Evolutionary conservation across 2,888 invertebrate genomes (phyloP).

Genomic region (Cataglyphis altisquamis): DNA sequence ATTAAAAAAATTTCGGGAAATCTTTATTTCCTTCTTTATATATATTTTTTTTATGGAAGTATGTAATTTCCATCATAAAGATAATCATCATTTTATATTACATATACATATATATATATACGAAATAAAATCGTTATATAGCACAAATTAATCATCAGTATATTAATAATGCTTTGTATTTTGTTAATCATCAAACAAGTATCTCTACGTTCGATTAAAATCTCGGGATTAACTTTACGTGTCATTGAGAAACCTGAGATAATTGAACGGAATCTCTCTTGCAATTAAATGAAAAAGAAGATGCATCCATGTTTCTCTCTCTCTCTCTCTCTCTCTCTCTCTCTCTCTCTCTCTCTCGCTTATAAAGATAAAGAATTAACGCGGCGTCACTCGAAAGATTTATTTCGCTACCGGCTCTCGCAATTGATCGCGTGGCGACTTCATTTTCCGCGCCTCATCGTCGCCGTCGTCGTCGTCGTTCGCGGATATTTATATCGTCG

Average conservation of each 20-base stretch:
- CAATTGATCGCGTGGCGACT: slow-evolving; percentile 71
- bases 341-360: slow-evolving; percentile 13
- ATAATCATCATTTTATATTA: neutral
- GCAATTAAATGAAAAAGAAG: slow-evolving; percentile 49
- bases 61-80: neutral
- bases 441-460: slow-evolving; percentile 77
- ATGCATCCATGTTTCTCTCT: slow-evolving; percentile 1
- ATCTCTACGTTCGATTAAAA: slow-evolving; percentile 25
- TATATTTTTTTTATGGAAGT: neutral
- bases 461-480: slow-evolving; percentile 60
- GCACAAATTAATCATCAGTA: slow-evolving; percentile 34
- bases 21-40: neutral
- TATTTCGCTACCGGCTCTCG: slow-evolving; percentile 25
- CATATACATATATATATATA: neutral
- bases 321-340: slow-evolving; percentile 11
- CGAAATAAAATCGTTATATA: slow-evolving; percentile 19
- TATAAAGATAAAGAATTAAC: slow-evolving; percentile 51
- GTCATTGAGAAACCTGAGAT: slow-evolving; percentile 22
- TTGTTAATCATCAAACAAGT: slow-evolving; percentile 16
- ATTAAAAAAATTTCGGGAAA: neutral
- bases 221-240: slow-evolving; percentile 36
- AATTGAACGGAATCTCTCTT: slow-evolving; percentile 13
- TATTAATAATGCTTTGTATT: slow-evolving; percentile 37
- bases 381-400: slow-evolving; percentile 21
- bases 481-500: slow-evolving; percentile 44